Evolutionary conservation across 2,113 vertebrate genomes (phyloP).

Genomic region (Laticauda laticaudata): DNA sequence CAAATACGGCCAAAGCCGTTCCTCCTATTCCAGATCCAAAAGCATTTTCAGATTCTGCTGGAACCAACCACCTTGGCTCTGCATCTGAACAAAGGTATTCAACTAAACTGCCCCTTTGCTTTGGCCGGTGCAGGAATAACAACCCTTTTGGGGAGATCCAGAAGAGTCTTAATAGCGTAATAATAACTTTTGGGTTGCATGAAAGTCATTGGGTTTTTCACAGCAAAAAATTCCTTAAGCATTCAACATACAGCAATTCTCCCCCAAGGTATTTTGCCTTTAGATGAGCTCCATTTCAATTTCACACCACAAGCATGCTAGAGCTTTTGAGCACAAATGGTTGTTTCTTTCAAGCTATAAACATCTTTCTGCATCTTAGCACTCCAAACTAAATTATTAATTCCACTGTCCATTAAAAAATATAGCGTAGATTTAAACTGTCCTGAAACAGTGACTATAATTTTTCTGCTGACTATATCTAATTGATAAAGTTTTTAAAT

Average conservation of each 20-base stretch:
- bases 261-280: neutral
- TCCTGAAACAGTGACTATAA: neutral
- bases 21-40: neutral
- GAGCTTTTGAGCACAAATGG: neutral
- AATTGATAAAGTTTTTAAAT: neutral
- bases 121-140: neutral
- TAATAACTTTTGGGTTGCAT: neutral
- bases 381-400: neutral
- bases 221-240: neutral
- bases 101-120: neutral
- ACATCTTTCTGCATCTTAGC: neutral
- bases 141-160: neutral
- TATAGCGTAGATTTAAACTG: neutral
- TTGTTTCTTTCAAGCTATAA: neutral
- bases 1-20: neutral
- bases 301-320: neutral
- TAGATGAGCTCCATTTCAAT: neutral
- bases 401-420: neutral
- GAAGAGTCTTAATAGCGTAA: too few relatives aligned
- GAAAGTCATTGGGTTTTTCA: neutral
- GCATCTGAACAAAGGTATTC: constrained; percentile 5
- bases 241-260: neutral
- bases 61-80: neutral
- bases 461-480: neutral
- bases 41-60: too few relatives aligned